Percentiles rank a stretch among this genome's conserved stretches.
These are phyloP conservation scores for Caenorhabditis wallacei DNA, from an alignment of 2,888 invertebrate species.

Conservation along the genomic window DNA sequence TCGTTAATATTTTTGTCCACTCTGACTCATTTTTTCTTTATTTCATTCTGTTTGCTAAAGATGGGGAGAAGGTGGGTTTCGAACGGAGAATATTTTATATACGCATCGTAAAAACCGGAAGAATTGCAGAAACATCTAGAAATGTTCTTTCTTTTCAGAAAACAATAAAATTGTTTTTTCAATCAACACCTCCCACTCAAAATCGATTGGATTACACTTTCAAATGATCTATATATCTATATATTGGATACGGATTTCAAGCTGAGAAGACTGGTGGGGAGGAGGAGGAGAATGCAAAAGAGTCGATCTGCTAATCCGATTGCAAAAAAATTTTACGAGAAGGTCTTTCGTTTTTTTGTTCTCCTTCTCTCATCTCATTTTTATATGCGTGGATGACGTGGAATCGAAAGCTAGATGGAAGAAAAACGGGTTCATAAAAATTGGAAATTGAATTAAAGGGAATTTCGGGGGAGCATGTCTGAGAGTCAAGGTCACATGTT, in stretches of 20 bases:
- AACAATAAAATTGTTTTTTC: not conserved
- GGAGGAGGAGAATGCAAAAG: not conserved
- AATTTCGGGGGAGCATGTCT: too few relatives aligned
- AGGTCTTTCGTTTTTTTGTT: constrained; percentile 3
- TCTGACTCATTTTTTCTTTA: constrained; percentile 37
- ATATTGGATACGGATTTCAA: constrained; percentile 6
- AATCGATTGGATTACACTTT: constrained; percentile 30
- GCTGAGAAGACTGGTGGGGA: not conserved
- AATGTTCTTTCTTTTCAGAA: constrained; percentile 12
- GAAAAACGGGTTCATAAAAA: not conserved
- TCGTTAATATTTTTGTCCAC: constrained; percentile 31
- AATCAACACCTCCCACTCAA: constrained; percentile 3
- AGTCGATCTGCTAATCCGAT: constrained; percentile 33
- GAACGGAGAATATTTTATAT: constrained; percentile 23
- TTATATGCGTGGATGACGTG: constrained; percentile 13
- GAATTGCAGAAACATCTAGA: not conserved
- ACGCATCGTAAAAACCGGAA: constrained; percentile 12
- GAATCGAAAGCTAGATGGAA: not conserved
- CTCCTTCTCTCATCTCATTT: not conserved
- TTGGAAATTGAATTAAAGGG: too few relatives aligned
- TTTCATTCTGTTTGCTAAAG: constrained; percentile 14
- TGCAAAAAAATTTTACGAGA: constrained; percentile 22
- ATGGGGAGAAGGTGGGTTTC: constrained; percentile 4
- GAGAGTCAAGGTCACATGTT: too few relatives aligned
- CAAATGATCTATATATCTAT: constrained; percentile 35